These are phyloP conservation scores for human (Homo sapiens) DNA, from an alignment of 2,113 vertebrate genomes.

Conservation along the genomic window DNA sequence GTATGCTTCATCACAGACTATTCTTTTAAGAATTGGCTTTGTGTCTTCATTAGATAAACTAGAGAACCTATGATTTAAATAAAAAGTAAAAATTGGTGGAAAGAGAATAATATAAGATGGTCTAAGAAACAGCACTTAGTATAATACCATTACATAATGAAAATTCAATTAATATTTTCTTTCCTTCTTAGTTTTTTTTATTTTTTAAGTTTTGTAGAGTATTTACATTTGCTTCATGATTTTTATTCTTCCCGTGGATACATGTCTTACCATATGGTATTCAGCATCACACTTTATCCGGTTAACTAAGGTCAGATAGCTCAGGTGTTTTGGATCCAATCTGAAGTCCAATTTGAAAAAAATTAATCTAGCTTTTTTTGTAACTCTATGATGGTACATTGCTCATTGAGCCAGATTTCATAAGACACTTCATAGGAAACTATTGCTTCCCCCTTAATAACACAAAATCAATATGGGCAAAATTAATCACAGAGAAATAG, in stretches of 20 bases:
- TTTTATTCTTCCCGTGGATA: background rate
- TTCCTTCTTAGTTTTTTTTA: background rate
- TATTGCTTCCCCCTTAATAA: background rate
- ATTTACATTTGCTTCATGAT: background rate
- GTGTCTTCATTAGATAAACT: background rate
- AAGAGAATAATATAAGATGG: background rate
- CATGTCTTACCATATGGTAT: background rate
- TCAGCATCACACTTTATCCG: background rate
- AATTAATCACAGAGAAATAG: background rate
- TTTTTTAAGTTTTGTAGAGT: background rate
- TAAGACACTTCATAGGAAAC: background rate
- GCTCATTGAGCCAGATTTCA: background rate
- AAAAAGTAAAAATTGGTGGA: background rate
- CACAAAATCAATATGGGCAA: background rate
- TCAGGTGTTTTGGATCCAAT: background rate
- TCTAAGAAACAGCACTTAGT: background rate
- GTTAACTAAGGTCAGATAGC: background rate
- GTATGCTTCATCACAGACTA: background rate
- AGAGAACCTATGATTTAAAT: background rate
- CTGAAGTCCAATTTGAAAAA: background rate
- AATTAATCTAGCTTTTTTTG: background rate
- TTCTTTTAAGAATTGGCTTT: background rate
- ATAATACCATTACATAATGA: background rate
- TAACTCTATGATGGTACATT: background rate
- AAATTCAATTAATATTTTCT: background rate